A percentile compares a stretch with the other conserved stretches of the same genome.
phyloP scores from a whole-genome alignment of 2,888 invertebrate species.

The Ormyrus pomaceus region DNA sequence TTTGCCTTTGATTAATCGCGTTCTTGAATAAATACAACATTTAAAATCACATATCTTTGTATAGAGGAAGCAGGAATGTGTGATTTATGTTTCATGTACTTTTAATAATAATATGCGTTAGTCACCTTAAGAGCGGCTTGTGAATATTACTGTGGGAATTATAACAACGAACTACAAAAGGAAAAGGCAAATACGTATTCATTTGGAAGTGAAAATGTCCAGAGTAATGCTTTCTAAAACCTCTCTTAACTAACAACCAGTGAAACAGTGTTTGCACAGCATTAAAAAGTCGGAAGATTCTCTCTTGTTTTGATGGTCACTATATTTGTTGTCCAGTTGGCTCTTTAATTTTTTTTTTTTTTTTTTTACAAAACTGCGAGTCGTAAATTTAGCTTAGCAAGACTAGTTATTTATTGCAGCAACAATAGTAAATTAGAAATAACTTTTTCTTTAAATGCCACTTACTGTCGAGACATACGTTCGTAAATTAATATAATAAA shows the following conservation, averaged over 20 bases:
- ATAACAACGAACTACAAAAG: slow-evolving; percentile 20
- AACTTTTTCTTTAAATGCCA: slow-evolving; percentile 41
- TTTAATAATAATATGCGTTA: slow-evolving; percentile 38
- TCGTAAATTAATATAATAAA: slow-evolving; percentile 51
- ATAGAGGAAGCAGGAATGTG: no score
- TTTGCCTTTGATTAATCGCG: no score
- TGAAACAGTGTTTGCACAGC: slow-evolving; percentile 35
- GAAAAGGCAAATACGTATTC: slow-evolving; percentile 36
- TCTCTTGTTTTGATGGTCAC: not conserved
- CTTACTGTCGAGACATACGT: slow-evolving; percentile 39
- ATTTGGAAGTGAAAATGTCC: slow-evolving; percentile 38
- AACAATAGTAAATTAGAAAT: slow-evolving; percentile 42
- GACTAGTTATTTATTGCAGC: slow-evolving; percentile 9
- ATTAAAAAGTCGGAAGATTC: slow-evolving; percentile 39
- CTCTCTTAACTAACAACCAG: slow-evolving; percentile 34
- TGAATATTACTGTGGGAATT: slow-evolving; percentile 33
- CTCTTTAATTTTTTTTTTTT: not conserved
- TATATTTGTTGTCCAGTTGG: not conserved
- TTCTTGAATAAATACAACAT: no score
- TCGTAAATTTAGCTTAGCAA: slow-evolving; percentile 22
- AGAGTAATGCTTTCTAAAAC: slow-evolving; percentile 36
- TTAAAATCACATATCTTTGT: no score
- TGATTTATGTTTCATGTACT: slow-evolving; percentile 13
- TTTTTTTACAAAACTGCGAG: not conserved
- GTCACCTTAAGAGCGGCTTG: not conserved